These are phyloP conservation scores for Entomobrya proxima DNA, from an alignment of 2,888 invertebrate species.

Conservation along the genomic window DNA sequence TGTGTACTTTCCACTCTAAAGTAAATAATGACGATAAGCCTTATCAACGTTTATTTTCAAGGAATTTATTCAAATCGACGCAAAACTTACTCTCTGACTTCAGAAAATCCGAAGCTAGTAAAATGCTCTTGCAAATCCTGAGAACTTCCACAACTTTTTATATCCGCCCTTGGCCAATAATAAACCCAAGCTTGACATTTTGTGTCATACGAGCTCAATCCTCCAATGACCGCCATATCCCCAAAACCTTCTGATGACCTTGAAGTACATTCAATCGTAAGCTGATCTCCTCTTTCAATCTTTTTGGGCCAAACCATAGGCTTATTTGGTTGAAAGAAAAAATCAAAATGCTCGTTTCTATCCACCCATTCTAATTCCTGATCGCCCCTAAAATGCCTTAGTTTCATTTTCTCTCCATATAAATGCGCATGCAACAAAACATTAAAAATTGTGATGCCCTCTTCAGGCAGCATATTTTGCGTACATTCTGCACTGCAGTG, in stretches of 20 bases:
- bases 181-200: constrained; percentile 24
- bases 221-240: neutral
- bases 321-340: constrained; percentile 63
- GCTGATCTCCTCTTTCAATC: constrained; percentile 67
- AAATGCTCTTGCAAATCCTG: neutral
- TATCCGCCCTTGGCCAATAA: neutral
- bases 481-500: constrained; percentile 90
- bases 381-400: constrained; percentile 59
- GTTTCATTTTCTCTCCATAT: constrained; percentile 77
- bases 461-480: constrained; percentile 78
- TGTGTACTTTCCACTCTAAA: neutral
- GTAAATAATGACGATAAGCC: too few species aligned
- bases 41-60: too few species aligned
- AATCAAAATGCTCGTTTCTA: constrained; percentile 62
- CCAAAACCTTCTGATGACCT: neutral
- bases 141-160: neutral
- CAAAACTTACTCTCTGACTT: neutral
- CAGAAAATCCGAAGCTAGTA: neutral
- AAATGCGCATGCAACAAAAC: constrained; percentile 88
- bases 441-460: constrained; percentile 89
- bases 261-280: constrained; percentile 41
- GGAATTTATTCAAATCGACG: too few species aligned
- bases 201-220: constrained; percentile 2
- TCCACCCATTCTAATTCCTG: constrained; percentile 66
- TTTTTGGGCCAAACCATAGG: constrained; percentile 12